Evolutionary conservation across 2,113 vertebrate species (phyloP).

Genomic region (Limanda limanda): DNA sequence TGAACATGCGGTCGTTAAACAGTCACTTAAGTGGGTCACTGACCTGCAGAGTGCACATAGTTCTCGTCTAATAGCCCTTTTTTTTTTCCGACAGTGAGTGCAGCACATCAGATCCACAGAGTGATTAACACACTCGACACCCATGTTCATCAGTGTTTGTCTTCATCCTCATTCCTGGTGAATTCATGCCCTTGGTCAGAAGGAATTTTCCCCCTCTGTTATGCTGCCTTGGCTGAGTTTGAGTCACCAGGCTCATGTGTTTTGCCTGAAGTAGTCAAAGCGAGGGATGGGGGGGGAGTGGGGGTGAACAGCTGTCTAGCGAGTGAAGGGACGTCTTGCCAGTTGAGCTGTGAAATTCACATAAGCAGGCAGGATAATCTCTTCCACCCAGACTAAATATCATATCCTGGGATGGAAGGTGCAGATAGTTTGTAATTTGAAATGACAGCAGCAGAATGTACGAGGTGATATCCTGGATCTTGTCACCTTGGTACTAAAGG

Average conservation of each 20-base stretch:
- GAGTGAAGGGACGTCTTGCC: constrained; percentile 57
- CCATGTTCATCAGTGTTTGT: constrained; percentile 24
- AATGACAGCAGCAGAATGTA: constrained; percentile 35
- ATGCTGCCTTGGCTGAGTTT: constrained; percentile 57
- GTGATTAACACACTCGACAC: constrained; percentile 39
- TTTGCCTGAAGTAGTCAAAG: constrained; percentile 67
- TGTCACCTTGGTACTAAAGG: constrained; percentile 15
- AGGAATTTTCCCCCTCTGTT: constrained; percentile 50
- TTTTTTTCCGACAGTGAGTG: neutral
- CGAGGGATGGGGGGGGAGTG: neutral
- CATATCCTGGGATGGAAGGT: constrained; percentile 53
- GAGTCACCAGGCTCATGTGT: constrained; percentile 65
- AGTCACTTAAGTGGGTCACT: neutral
- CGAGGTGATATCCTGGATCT: constrained; percentile 17
- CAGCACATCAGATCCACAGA: constrained; percentile 22
- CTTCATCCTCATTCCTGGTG: constrained; percentile 42
- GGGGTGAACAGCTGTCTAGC: constrained; percentile 68
- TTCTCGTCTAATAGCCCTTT: no score
- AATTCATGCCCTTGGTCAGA: constrained; percentile 58
- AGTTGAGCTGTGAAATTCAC: constrained; percentile 75
- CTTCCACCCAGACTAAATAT: constrained; percentile 63
- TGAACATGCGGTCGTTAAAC: neutral
- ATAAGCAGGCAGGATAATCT: constrained; percentile 71
- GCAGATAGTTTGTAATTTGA: constrained; percentile 44
- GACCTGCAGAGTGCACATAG: no score